These are phyloP conservation scores for Zhuqinia jingwanae DNA, from an alignment of 2,888 invertebrate species.

Conservation along the genomic window DNA sequence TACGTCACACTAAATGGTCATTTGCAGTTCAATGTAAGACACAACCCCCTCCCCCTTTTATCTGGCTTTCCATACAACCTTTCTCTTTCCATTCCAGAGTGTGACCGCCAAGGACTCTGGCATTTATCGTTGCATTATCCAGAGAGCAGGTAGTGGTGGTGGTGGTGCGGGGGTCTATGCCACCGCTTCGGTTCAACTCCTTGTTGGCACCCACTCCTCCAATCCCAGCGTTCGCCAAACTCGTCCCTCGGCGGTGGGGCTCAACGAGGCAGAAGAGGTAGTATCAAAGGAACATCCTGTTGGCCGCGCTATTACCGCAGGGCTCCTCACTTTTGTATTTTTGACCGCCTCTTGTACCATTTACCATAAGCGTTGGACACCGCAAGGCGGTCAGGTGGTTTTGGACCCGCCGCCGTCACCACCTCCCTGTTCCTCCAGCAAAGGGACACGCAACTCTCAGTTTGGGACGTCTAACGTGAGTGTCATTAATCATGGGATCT, in stretches of 20 bases:
- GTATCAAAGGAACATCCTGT: not conserved
- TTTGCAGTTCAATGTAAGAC: not conserved
- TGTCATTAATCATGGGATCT: too few relatives aligned
- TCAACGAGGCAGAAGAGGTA: not conserved
- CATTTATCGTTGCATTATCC: slow-evolving; percentile 29
- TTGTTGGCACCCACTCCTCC: not conserved
- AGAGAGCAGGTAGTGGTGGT: not conserved
- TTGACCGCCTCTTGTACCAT: slow-evolving; percentile 14
- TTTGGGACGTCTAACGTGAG: too few relatives aligned
- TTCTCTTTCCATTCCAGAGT: not conserved
- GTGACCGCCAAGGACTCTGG: not conserved
- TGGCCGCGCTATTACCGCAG: slow-evolving; percentile 5
- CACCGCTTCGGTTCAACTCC: too few relatives aligned
- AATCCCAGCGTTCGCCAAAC: not conserved
- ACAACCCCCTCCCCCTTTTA: too few relatives aligned
- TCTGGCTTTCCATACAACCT: too few relatives aligned
- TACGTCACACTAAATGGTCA: not conserved
- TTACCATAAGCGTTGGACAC: slow-evolving; percentile 45
- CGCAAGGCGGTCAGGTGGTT: too few relatives aligned
- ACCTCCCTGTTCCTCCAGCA: not conserved
- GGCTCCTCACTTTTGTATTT: not conserved
- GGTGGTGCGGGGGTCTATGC: not conserved
- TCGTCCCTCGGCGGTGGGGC: not conserved
- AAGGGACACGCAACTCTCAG: not conserved
- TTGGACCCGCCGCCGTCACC: not conserved